Evolutionary conservation across 30 jellyfish, hydroid and myxozoan genomes (phyloP), one percentile per base, ranked within the genome.

Genomic region (Sanderia malayensis): DNA sequence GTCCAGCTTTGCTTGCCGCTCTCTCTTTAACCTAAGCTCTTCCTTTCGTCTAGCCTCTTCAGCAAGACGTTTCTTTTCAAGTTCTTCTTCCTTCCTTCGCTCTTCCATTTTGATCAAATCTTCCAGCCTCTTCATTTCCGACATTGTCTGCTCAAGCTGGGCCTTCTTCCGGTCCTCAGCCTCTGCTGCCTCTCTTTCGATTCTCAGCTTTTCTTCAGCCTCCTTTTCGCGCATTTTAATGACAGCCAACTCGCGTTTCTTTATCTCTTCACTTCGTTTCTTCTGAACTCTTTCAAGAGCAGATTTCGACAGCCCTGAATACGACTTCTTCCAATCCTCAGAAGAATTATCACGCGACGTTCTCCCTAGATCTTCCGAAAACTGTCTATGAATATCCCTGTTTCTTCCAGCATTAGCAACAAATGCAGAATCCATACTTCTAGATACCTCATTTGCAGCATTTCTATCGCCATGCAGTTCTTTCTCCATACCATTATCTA

Each of bases 201-300:
- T 73, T 52, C 58, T 44, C 70, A 34, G 79, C 82, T 79, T 61
- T 32, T 82, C 94, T 52, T 52, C 89, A 17, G 78, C 67, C 49
- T 78, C 89, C 27, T 65, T 78, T 41, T 78, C 89, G 11, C 78
- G 72, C 76, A 62, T 78, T 29, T 37, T 78, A 13, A 78, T 78
- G 13, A 64, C 61, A 23, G 89, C 58, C 24, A 82, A 20, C 46
- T 82, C 94, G 33, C 94, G 46, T 55, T 71, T 82, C 6, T 55
- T 80, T 21, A 67, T 46, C 44, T 82, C 94, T 60, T 82, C 94
- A 3, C 47, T 23, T 37, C 71, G 44, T 8, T 79, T 78, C 27
- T 61, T 49, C 44, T 82, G 58, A 29, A 72, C 77, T 75, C 94
- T 60, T 71, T 71, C 94, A 4, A 82, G 74, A 7, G 94, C 94